phyloP scores from a whole-genome alignment of 1,140 invertebrate species.

The Globodera ellingtonae region DNA sequence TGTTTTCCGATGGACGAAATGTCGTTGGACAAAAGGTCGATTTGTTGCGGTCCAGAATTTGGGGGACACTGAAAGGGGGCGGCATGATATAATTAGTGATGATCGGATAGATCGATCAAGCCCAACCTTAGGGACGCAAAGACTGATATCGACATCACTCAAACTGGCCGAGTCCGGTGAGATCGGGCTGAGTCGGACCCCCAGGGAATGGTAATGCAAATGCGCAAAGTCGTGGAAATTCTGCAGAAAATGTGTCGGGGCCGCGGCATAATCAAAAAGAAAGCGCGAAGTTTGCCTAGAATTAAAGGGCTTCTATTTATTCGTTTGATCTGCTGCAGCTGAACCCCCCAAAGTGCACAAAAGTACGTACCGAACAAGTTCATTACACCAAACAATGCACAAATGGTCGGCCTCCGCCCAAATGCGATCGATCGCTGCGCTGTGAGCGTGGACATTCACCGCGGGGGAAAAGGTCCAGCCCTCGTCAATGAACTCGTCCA shows the following conservation, averaged over 20 bases:
- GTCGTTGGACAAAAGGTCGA: background rate
- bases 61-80: background rate
- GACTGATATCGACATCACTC: background rate
- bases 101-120: background rate
- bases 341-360: background rate
- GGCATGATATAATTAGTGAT: background rate
- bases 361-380: constrained; percentile 48
- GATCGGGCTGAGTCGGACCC: background rate
- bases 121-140: background rate
- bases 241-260: constrained; percentile 12
- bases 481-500: constrained; percentile 50
- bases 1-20: background rate
- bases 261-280: constrained; percentile 46
- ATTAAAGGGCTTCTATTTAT: background rate
- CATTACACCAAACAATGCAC: constrained; percentile 60
- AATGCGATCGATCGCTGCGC: constrained; percentile 47
- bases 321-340: background rate
- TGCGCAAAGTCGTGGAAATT: constrained; percentile 24
- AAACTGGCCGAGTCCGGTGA: background rate
- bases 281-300: constrained; percentile 47
- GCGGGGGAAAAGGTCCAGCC: constrained; percentile 39
- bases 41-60: background rate
- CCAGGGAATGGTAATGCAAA: constrained; percentile 28
- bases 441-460: constrained; percentile 28
- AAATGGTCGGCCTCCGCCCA: constrained; percentile 56